phyloP scores from a whole-genome alignment of 2,888 invertebrate species.

The Laspeyria flexula region DNA sequence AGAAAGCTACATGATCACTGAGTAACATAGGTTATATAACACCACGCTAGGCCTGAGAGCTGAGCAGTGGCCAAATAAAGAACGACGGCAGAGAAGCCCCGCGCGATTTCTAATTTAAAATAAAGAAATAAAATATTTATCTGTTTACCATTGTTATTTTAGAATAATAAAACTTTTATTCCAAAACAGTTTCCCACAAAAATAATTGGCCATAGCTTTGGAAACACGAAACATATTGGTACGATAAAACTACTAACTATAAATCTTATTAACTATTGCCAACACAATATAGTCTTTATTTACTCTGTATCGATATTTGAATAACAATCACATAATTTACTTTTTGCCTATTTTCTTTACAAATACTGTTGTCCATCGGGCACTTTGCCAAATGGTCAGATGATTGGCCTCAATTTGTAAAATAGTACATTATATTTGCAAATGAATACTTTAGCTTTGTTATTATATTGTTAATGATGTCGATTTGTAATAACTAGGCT shows the following conservation, averaged over 20 bases:
- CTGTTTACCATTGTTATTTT: not conserved
- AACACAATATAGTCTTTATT: not conserved
- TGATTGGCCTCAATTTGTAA: too few relatives aligned
- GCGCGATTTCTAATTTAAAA: too few relatives aligned
- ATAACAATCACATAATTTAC: not conserved
- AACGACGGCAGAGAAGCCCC: too few relatives aligned
- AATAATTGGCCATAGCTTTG: not conserved
- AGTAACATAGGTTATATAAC: too few relatives aligned
- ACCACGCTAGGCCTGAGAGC: too few relatives aligned
- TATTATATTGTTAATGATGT: too few relatives aligned
- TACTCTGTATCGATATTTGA: not conserved
- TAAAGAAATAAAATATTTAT: too few relatives aligned
- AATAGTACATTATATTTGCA: too few relatives aligned
- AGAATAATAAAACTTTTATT: not conserved
- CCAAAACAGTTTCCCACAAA: not conserved
- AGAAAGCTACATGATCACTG: too few relatives aligned
- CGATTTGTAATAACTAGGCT: too few relatives aligned
- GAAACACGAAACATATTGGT: not conserved
- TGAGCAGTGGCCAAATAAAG: too few relatives aligned
- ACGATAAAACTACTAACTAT: not conserved
- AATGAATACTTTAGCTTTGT: too few relatives aligned
- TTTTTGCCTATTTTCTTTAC: not conserved
- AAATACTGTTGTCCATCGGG: not conserved
- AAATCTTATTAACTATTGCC: slow-evolving; percentile 2
- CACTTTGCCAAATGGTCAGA: not conserved